phyloP scores from a whole-genome alignment of 2,888 invertebrate genomes.

The Nematopogon swammerdamellus region DNA sequence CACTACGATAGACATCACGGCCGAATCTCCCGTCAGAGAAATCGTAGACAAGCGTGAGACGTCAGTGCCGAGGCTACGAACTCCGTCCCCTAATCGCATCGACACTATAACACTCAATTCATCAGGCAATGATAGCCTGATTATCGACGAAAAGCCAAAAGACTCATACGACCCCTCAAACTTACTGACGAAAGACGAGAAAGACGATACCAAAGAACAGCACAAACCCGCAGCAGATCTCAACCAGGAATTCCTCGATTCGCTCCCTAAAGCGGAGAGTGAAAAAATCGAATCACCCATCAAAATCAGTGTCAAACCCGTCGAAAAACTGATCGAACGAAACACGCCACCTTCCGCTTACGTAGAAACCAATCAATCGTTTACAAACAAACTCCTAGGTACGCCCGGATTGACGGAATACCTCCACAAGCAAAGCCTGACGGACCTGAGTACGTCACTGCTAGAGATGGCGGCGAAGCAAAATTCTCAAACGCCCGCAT shows the following conservation, averaged over 20 bases:
- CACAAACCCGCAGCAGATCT: conserved; percentile 36
- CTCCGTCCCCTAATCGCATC: conserved; percentile 17
- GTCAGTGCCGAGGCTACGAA: conserved; percentile 17
- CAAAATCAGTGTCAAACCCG: conserved; percentile 34
- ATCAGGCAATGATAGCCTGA: background rate
- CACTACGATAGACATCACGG: conserved; percentile 35
- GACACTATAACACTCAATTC: conserved; percentile 1
- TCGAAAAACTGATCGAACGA: conserved; percentile 27
- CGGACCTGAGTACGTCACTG: conserved; percentile 7
- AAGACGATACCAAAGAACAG: conserved; percentile 16
- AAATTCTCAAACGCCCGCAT: conserved; percentile 8
- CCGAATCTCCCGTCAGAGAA: conserved; percentile 35
- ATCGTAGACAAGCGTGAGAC: conserved; percentile 14
- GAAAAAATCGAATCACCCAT: conserved; percentile 14
- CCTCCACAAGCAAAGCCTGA: background rate
- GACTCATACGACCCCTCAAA: conserved; percentile 11
- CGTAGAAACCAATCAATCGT: conserved; percentile 1
- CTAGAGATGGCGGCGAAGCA: conserved; percentile 11
- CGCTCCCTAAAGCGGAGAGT: conserved; percentile 20
- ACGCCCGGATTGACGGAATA: background rate
- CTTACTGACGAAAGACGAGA: conserved; percentile 22
- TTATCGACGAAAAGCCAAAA: conserved; percentile 12
- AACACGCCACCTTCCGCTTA: background rate
- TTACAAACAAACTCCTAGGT: conserved; percentile 1
- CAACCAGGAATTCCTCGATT: conserved; percentile 42